Percentiles rank a stretch among this genome's conserved stretches.
phyloP scores from a whole-genome alignment of 2,113 vertebrate species.

The Pseudopipra pipra region DNA sequence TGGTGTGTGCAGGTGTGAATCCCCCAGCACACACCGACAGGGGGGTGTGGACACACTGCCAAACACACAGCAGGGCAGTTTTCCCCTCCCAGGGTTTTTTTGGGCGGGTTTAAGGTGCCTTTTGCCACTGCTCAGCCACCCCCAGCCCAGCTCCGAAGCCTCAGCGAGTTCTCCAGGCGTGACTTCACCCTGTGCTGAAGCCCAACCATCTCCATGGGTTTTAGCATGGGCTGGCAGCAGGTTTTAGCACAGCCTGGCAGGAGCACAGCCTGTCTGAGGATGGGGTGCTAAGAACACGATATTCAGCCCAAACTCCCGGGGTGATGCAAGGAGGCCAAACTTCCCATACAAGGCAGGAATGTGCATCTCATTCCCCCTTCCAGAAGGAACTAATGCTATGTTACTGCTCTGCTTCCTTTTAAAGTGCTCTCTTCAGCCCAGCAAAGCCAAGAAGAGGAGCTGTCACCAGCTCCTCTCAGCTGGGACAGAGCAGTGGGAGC shows the following conservation, averaged over 20 bases:
- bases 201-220: accelerated
- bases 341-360: conserved; percentile 56
- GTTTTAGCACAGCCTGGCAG: background rate
- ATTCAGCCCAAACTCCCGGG: conserved; percentile 15
- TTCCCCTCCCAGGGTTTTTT: accelerated
- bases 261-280: background rate
- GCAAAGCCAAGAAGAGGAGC: background rate
- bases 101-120: accelerated
- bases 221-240: background rate
- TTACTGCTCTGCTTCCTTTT: conserved; percentile 53
- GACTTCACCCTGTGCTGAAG: background rate
- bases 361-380: background rate
- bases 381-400: background rate
- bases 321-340: conserved; percentile 9
- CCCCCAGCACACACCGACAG: accelerated
- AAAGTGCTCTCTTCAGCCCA: conserved; percentile 14
- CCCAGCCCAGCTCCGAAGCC: background rate
- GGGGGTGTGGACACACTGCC: accelerated
- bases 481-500: background rate
- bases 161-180: background rate
- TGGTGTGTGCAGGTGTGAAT: accelerated
- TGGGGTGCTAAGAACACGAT: background rate
- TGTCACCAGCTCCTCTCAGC: background rate
- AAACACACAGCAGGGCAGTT: background rate
- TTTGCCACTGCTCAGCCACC: accelerated